Conservation (phyloP, 2,113 vertebrate species). For the Ammodytes dubius region DNA sequence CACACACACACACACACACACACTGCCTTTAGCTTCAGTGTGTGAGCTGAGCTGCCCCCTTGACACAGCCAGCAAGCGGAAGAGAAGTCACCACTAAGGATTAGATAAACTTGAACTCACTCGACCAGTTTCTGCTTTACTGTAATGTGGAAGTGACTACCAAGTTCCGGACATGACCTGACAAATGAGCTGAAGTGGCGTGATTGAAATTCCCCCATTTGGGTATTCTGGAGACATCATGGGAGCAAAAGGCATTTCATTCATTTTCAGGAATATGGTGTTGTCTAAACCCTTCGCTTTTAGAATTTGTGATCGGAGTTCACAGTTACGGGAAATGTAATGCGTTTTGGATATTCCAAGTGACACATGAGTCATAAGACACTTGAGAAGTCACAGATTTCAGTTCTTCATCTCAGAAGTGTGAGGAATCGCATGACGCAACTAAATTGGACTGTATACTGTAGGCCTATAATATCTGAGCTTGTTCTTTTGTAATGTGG, state of each 20-base stretch:
- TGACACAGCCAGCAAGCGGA: not conserved
- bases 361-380: not conserved
- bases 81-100: not conserved
- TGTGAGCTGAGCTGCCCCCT: conserved; percentile 4
- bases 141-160: conserved; percentile 20
- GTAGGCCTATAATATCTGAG: too few species aligned
- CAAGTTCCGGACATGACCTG: not conserved
- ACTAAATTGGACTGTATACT: not conserved
- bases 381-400: not conserved
- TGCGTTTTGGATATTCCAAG: not conserved
- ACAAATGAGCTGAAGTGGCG: conserved; percentile 4
- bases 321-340: not conserved
- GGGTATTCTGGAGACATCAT: not conserved
- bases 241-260: not conserved
- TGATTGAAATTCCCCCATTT: not conserved
- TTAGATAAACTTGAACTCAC: conserved; percentile 22
- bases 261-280: not conserved
- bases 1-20: conserved; percentile 7
- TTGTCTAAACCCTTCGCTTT: not conserved
- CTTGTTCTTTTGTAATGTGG: not conserved
- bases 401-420: not conserved
- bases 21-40: not conserved
- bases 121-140: not conserved
- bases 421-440: not conserved
- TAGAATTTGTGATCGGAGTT: not conserved